Conservation (phyloP, 2,888 invertebrate species). For the Oscheius sp. region DNA sequence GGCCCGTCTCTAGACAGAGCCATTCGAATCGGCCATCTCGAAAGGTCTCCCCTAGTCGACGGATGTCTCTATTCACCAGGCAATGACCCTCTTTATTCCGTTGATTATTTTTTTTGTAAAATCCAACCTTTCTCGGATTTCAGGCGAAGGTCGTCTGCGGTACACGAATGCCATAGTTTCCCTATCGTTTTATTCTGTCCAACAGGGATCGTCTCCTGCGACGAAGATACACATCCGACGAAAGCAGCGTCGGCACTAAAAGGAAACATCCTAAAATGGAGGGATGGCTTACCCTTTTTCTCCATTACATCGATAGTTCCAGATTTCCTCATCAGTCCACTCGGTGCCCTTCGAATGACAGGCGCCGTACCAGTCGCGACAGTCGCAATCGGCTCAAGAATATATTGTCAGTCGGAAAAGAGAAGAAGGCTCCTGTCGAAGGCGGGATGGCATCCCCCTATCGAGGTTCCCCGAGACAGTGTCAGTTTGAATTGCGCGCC, state of each 20-base stretch:
- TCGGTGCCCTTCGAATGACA: conserved; percentile 58
- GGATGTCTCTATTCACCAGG: conserved; percentile 49
- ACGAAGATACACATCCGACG: conserved; percentile 38
- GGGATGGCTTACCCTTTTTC: conserved; percentile 15
- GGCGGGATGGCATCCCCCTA: too few relatives aligned
- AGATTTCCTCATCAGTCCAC: conserved; percentile 68
- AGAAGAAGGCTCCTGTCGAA: too few relatives aligned
- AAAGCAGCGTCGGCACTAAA: conserved; percentile 39
- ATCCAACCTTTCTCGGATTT: conserved; percentile 65
- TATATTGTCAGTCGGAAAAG: too few relatives aligned
- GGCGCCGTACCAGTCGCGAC: conserved; percentile 70
- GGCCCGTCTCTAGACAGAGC: conserved; percentile 68
- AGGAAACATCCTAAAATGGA: too few relatives aligned
- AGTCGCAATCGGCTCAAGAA: conserved; percentile 56
- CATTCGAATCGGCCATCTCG: conserved; percentile 67
- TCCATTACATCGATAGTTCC: conserved; percentile 62
- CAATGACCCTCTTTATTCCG: conserved; percentile 61
- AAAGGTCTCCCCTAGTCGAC: conserved; percentile 64
- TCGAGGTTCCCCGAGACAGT: too few relatives aligned
- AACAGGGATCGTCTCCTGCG: conserved; percentile 43
- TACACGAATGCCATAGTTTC: conserved; percentile 64
- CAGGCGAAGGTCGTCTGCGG: conserved; percentile 47
- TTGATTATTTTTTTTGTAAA: neutral
- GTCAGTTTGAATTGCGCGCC: too few relatives aligned
- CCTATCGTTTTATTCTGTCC: conserved; percentile 47